Evolutionary conservation across 2,113 vertebrate genomes (phyloP).

Genomic region (Vimba vimba): DNA sequence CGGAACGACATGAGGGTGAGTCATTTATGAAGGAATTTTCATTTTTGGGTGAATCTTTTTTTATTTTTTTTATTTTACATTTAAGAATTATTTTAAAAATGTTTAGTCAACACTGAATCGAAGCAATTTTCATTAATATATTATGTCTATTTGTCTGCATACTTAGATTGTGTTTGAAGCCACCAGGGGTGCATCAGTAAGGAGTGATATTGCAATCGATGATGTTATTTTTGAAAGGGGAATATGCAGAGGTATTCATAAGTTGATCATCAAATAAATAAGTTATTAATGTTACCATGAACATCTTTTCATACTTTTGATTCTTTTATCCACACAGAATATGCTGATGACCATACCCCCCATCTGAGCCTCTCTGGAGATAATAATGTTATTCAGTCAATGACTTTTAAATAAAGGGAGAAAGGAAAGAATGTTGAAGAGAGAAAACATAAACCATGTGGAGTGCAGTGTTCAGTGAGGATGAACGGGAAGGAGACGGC

Average conservation of each 20-base stretch:
- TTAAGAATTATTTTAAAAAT: too few species aligned
- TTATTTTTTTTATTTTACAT: too few species aligned
- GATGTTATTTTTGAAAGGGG: constrained; percentile 87
- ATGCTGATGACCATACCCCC: background rate
- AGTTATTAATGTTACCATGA: background rate
- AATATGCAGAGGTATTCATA: constrained; percentile 82
- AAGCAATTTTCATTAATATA: background rate
- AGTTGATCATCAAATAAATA: background rate
- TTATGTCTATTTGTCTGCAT: constrained; percentile 13
- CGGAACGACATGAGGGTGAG: too few species aligned
- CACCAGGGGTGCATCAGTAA: constrained; percentile 83
- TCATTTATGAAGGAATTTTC: too few species aligned
- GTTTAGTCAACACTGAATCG: background rate
- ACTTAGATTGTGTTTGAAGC: constrained; percentile 90
- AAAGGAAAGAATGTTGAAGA: background rate
- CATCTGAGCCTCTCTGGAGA: background rate
- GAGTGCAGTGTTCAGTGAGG: background rate
- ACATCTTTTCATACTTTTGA: background rate
- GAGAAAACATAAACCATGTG: background rate
- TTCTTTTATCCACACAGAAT: constrained; percentile 5
- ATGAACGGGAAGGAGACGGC: background rate
- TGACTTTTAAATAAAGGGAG: constrained; percentile 2
- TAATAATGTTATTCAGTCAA: constrained; percentile 16
- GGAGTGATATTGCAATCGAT: constrained; percentile 92
- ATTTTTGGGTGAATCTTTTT: too few species aligned